A percentile compares a stretch with the other conserved stretches of the same genome.
phyloP scores from a whole-genome alignment of 2,113 vertebrate species.

The Rynchops niger region DNA sequence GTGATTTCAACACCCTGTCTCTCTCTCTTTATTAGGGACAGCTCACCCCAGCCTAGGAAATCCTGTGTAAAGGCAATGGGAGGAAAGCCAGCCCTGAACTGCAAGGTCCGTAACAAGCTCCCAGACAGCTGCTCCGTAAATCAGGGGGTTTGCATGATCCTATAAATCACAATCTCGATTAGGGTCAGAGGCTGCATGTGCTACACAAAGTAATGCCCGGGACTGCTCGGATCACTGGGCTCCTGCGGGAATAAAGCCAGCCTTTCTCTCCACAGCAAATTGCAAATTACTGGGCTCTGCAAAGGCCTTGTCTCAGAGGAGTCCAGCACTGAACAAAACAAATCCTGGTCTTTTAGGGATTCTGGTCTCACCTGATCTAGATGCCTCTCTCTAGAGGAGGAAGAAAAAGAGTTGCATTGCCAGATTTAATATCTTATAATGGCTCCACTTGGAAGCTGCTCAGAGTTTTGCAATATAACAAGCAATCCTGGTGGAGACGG shows the following conservation, averaged over 20 bases:
- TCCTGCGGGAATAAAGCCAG: neutral
- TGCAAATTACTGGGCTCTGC: neutral
- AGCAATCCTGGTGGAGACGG: neutral
- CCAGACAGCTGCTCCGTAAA: neutral
- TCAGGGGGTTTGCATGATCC: neutral
- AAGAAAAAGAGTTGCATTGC: neutral
- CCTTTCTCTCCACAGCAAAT: neutral
- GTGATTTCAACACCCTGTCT: neutral
- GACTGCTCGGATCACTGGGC: neutral
- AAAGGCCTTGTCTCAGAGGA: neutral
- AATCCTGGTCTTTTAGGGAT: neutral
- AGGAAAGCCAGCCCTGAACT: neutral
- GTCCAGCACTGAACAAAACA: neutral
- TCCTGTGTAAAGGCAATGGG: fast-evolving
- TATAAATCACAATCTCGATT: neutral
- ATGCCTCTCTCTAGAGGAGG: neutral
- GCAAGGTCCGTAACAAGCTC: neutral
- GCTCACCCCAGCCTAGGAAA: neutral
- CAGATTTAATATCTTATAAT: neutral
- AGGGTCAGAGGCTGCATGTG: neutral
- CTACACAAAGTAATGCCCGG: neutral
- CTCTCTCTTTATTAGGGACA: neutral
- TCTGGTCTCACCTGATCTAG: neutral
- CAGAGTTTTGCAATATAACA: neutral
- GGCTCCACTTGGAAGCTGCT: neutral